phyloP scores from a whole-genome alignment of 2,113 vertebrate genomes.

The Daphoenositta chrysoptera region DNA sequence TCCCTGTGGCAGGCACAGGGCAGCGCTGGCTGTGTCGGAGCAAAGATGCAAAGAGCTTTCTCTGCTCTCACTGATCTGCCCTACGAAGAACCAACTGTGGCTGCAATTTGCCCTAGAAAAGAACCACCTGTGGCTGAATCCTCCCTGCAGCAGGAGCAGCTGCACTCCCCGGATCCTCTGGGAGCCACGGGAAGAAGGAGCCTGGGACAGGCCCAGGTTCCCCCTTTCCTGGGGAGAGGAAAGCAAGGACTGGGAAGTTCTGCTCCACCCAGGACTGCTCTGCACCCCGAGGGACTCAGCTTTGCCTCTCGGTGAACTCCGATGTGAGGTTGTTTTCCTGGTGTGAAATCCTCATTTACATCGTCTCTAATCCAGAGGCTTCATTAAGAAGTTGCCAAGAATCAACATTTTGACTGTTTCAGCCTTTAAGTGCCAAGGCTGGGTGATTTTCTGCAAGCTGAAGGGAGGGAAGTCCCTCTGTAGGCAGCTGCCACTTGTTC shows the following conservation, averaged over 20 bases:
- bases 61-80: not conserved
- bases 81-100: not conserved
- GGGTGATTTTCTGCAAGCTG: not conserved
- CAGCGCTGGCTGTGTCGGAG: not conserved
- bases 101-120: too few species aligned
- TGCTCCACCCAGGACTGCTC: rapidly evolving
- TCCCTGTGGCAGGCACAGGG: not conserved
- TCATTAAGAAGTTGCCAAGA: not conserved
- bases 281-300: not conserved
- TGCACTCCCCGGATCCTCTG: not conserved
- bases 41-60: not conserved
- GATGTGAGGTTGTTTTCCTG: not conserved
- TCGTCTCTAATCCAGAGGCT: not conserved
- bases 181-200: too few species aligned
- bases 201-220: not conserved
- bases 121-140: not conserved
- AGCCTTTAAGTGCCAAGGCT: not conserved
- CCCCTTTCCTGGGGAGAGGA: not conserved
- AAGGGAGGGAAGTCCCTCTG: not conserved
- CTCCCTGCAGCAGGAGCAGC: not conserved
- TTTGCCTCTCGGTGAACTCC: rapidly evolving
- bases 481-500: not conserved
- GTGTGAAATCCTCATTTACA: not conserved
- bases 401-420: not conserved
- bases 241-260: not conserved